phyloP scores from a whole-genome alignment of 92 coral and sea anemone species.

The Isaurus tuberculatus region DNA sequence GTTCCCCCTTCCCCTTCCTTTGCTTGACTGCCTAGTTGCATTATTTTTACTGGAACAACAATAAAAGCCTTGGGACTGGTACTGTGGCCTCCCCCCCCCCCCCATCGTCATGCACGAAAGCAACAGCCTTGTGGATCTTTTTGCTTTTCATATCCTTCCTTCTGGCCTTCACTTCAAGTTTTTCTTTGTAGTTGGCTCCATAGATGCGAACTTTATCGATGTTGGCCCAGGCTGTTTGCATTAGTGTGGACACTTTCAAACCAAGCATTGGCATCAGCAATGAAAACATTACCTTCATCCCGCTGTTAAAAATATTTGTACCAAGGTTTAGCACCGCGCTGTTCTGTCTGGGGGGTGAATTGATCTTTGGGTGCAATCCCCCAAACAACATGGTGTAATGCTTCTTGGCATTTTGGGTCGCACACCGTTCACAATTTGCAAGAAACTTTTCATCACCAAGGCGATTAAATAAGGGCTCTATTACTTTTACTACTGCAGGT shows the following conservation, averaged over 20 bases:
- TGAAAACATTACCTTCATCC: conserved; percentile 42
- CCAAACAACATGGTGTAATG: conserved; percentile 71
- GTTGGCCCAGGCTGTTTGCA: conserved; percentile 47
- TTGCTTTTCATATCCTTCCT: conserved; percentile 64
- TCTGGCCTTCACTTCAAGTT: conserved; percentile 31
- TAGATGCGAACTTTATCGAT: conserved; percentile 38
- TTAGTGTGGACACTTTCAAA: conserved; percentile 27
- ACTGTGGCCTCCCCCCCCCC: conserved; percentile 52
- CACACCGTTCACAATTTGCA: conserved; percentile 60
- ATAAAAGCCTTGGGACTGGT: background rate
- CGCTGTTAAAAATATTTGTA: conserved; percentile 40
- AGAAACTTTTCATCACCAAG: conserved; percentile 57
- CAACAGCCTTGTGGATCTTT: conserved; percentile 58
- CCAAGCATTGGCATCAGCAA: conserved; percentile 44
- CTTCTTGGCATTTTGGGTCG: conserved; percentile 62
- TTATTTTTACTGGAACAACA: background rate
- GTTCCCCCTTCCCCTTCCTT: too few relatives aligned
- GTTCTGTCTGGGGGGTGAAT: conserved; percentile 52
- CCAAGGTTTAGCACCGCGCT: conserved; percentile 47
- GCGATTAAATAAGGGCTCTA: conserved; percentile 46
- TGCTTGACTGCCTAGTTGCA: background rate
- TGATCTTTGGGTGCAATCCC: conserved; percentile 68
- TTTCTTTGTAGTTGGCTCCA: conserved; percentile 49
- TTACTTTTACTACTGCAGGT: conserved; percentile 59
- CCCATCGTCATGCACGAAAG: conserved; percentile 64